Conservation (phyloP, 1,140 invertebrate species). For the Saccostrea echinata region DNA sequence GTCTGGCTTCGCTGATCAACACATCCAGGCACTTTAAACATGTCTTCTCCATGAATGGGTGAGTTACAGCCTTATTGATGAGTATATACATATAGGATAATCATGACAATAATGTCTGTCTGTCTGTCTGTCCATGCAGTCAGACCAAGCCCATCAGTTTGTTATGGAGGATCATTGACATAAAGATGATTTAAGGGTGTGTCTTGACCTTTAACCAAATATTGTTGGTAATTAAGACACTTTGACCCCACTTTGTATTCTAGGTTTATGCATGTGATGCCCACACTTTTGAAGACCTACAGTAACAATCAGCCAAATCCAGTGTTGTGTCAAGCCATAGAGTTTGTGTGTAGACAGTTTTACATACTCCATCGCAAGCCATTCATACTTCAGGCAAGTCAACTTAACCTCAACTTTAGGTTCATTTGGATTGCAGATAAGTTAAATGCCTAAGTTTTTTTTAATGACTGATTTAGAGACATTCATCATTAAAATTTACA, state of each 20-base stretch:
- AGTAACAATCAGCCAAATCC: conserved; percentile 97
- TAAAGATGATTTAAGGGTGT: background rate
- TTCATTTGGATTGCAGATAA: background rate
- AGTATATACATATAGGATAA: background rate
- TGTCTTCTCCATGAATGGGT: conserved; percentile 98
- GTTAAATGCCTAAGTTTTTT: too few species aligned
- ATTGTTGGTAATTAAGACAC: too few species aligned
- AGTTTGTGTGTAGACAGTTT: conserved; percentile 99
- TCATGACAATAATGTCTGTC: too few species aligned
- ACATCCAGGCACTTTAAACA: conserved; percentile 99
- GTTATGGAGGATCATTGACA: too few species aligned
- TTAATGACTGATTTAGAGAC: too few species aligned
- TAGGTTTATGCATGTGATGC: conserved; percentile 97
- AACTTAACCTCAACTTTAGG: too few species aligned
- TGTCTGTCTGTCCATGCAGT: too few species aligned
- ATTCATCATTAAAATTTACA: too few species aligned
- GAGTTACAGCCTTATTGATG: conserved; percentile 54
- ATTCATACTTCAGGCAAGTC: conserved; percentile 88
- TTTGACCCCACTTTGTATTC: background rate
- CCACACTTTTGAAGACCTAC: conserved; percentile 97
- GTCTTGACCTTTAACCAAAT: background rate
- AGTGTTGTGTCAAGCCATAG: conserved; percentile 94
- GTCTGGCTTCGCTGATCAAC: conserved; percentile 98
- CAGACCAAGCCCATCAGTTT: too few species aligned
- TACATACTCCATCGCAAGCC: conserved; percentile 99